Evolutionary conservation across 2,888 invertebrate genomes (phyloP), one percentile per base, ranked within the genome.

Genomic region (Arrhopalites spinosus): DNA sequence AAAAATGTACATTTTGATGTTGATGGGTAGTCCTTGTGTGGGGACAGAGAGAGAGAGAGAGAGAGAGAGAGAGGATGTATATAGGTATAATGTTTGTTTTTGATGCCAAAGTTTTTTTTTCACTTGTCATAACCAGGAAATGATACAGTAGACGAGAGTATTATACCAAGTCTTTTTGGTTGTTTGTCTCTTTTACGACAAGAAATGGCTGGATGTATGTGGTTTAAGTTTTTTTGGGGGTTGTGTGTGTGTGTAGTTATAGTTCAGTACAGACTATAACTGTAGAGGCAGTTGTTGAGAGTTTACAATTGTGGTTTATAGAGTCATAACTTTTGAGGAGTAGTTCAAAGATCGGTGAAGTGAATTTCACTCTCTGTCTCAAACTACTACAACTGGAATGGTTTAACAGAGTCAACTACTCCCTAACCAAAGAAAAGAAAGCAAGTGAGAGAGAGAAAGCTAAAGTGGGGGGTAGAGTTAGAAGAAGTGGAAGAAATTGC

Each of bases 271-370:
- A 70, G 67, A 69, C 69, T 73, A 70, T 63, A 25, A 8, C 53
- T 20, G 53, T n/a, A 3, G 20, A 63, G 67, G 47, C 70, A 67
- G 75, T 78, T 76, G 75, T 74, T 71, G 74, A n/a, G n/a, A 78
- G 73, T 78, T 75, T 76, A 78, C 78, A 78, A 78, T 77, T 76
- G 74, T 73, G 68, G 70, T 79, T 79, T 79, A 79, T 79, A 70
- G 79, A 72, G 77, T 73, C 68, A 79, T 79, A 79, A 77, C 79
- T 74, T 66, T 59, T 63, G 74, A 74, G 70, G 74, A 68, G 78
- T 66, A 67, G 74, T 76, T 63, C 47, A 53, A 23, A 47, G 50
- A 59, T 67, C 63, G 72, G 73, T 74, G 75, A 71, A 74, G 76
- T 74, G 75, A 73, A 76, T 78, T 76, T 78, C 64, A 50, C 47